These are phyloP conservation scores for Slavum lentiscoides DNA, from an alignment of 2,888 invertebrate genomes.

Conservation along the genomic window DNA sequence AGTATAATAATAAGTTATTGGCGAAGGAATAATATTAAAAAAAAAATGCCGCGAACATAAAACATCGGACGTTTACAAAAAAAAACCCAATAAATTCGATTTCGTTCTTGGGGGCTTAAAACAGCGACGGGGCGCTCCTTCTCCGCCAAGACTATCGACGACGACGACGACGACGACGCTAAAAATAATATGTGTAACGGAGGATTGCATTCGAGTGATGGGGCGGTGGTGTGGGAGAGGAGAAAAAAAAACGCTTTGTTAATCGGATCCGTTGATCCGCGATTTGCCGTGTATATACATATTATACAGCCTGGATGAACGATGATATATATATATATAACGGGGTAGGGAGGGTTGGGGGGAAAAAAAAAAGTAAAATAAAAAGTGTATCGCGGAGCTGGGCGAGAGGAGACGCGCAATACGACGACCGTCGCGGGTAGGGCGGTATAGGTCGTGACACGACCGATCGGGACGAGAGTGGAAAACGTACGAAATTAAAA, in stretches of 20 bases:
- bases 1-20: constrained; percentile 35
- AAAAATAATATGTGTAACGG: neutral
- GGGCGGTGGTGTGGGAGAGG: neutral
- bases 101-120: constrained; percentile 41
- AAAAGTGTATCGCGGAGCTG: too few species aligned
- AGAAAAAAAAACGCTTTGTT: constrained; percentile 44
- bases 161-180: neutral
- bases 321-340: constrained; percentile 40
- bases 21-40: constrained; percentile 33
- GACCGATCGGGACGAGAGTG: constrained; percentile 20
- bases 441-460: too few species aligned
- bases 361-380: neutral
- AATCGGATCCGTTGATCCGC: constrained; percentile 52
- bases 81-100: constrained; percentile 53
- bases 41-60: constrained; percentile 38
- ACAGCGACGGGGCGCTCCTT: neutral
- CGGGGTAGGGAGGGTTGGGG: neutral
- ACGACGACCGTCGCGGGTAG: neutral
- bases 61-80: constrained; percentile 47
- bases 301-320: constrained; percentile 21
- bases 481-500: constrained; percentile 50
- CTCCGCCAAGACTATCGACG: too few species aligned
- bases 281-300: neutral
- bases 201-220: neutral
- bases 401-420: neutral